Conservation (phyloP, 2,797 vertebrate genomes). For the Molossus molossus region DNA sequence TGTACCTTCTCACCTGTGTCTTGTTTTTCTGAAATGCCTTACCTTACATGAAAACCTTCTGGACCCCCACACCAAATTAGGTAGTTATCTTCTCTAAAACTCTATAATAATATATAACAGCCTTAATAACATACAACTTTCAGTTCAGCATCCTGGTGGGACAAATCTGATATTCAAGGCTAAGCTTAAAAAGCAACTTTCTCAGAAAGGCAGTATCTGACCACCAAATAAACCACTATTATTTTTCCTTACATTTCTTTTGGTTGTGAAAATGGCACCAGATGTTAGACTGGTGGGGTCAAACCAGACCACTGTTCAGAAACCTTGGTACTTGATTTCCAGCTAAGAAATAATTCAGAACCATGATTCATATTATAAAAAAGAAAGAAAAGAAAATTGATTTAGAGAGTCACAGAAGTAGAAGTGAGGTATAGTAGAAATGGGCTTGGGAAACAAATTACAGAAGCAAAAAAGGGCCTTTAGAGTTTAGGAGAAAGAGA, state of each 20-base stretch:
- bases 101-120: not conserved
- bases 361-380: too few species aligned
- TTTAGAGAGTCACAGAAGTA: not conserved
- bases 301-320: not conserved
- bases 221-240: not conserved
- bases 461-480: not conserved
- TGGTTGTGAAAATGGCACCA: not conserved
- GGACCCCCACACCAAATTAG: not conserved
- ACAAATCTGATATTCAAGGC: not conserved
- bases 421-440: not conserved
- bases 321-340: not conserved
- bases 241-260: not conserved
- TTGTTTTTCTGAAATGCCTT: not conserved
- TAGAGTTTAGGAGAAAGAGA: not conserved
- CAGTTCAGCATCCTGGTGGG: not conserved
- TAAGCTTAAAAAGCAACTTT: not conserved
- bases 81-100: not conserved
- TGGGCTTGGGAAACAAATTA: not conserved
- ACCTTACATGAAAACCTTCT: not conserved
- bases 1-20: not conserved
- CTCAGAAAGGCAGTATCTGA: not conserved
- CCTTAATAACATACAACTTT: not conserved
- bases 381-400: not conserved
- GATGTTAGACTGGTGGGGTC: not conserved
- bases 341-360: too few species aligned